Conservation (phyloP, 2,797 vertebrate genomes). For the Rousettus madagascariensis region DNA sequence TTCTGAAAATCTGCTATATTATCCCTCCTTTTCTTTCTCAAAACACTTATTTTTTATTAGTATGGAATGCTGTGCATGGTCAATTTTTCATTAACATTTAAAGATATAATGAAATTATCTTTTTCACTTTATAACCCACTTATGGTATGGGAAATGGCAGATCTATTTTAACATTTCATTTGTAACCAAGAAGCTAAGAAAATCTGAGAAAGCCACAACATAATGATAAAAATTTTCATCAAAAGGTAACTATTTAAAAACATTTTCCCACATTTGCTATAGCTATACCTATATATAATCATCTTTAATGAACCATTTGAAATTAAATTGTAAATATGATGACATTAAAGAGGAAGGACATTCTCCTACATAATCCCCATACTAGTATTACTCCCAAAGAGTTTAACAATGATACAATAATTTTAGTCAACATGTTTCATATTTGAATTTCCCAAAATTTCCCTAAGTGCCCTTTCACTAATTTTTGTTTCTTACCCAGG, state of each 20-base stretch:
- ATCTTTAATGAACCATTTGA: not conserved
- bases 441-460: not conserved
- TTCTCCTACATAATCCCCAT: not conserved
- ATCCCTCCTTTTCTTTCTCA: not conserved
- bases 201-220: not conserved
- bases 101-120: not conserved
- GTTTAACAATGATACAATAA: not conserved
- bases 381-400: not conserved
- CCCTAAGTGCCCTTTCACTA: not conserved
- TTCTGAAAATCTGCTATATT: not conserved
- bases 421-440: not conserved
- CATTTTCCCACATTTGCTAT: not conserved
- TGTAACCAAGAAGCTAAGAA: slow-evolving; percentile 7
- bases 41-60: not conserved
- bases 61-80: not conserved
- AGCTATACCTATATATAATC: not conserved
- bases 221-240: slow-evolving; percentile 15
- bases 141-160: not conserved
- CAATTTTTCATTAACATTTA: not conserved
- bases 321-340: not conserved
- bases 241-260: not conserved
- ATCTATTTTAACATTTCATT: slow-evolving; percentile 21
- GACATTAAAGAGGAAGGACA: not conserved
- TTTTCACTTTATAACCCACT: not conserved
- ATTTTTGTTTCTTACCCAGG: not conserved